A percentile compares a stretch with the other conserved stretches of the same genome.
Conservation (phyloP, 2,888 invertebrate species). For the Sipha maydis region DNA sequence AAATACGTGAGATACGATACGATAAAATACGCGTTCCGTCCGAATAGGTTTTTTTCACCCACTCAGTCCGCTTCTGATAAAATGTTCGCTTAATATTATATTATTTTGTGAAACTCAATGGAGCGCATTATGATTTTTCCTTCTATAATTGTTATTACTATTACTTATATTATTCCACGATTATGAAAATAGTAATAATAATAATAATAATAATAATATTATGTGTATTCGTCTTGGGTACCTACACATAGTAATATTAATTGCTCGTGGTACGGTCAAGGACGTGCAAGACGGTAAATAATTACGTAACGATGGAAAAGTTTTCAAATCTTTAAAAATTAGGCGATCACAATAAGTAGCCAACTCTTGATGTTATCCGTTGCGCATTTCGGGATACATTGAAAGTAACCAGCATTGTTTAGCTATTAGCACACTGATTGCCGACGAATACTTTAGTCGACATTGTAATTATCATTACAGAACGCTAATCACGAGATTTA, state of each 20-base stretch:
- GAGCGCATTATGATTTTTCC: too few species aligned
- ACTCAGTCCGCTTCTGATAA: too few species aligned
- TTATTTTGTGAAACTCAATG: too few species aligned
- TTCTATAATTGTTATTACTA: neutral
- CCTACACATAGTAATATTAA: neutral
- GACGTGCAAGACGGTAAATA: neutral
- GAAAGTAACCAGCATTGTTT: neutral
- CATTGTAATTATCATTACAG: neutral
- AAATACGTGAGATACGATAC: neutral
- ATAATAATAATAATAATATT: neutral
- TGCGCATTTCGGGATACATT: neutral
- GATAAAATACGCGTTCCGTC: too few species aligned
- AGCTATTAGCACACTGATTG: neutral
- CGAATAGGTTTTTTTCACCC: too few species aligned
- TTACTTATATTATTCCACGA: neutral
- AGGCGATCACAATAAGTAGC: neutral
- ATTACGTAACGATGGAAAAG: neutral
- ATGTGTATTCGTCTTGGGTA: neutral
- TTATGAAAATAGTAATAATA: slow-evolving; percentile 2
- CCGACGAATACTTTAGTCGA: neutral
- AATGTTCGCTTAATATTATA: too few species aligned
- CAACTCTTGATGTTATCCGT: slow-evolving; percentile 25
- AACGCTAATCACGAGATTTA: neutral
- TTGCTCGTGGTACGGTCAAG: slow-evolving; percentile 4
- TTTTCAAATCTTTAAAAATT: slow-evolving; percentile 13